Evolutionary conservation across 92 coral and sea anemone genomes (phyloP), one percentile per base, ranked within the genome.

Genomic region (Palythoa heliodiscus): DNA sequence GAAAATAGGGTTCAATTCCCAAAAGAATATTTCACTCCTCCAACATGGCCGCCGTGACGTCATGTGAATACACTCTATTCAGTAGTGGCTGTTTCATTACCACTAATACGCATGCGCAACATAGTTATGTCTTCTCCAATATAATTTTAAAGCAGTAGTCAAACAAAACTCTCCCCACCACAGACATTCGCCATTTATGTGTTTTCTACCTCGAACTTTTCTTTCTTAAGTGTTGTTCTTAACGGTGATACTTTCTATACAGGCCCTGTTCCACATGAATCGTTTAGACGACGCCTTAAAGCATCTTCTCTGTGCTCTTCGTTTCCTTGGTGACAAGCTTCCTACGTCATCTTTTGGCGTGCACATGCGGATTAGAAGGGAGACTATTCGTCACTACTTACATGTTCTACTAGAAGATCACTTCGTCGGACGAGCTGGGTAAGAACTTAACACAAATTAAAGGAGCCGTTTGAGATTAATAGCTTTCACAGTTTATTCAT

Each of bases 221-320:
- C 29, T 64, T n/a, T 7, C 35, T 58, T 58, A 58, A 15, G 3
- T 58, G 64, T 29, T 40, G 22, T 7, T 63, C 25, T 29, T 73
- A 3, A 15, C 9, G 38, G 43, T 40, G 3, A 35, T 3, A 13
- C 48, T 29, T 38, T 57, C 25, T 25, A 52, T 37, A 5, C 83
- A 96, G 99, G 99, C 98, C 3, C 54, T 94, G 43, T 86, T 91
- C 72, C 97, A 92, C 43, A 97, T 97, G 99, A 97, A 93, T 70
- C 98, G 98, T 13, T 91, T 95, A 54, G 97, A 94, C 54, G 99
- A 95, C 16, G 92, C 99, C 12, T 82, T 97, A 2, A 19, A 82
- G 6, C 99, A 97, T 80, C 90, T 97, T 11, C 53, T 82, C 12
- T 68, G 87, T 39, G 98, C 97, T 17, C 90, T 97, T 61, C 85